These are phyloP conservation scores for Acipenser transmontanus DNA, from an alignment of 2,797 vertebrate genomes.

Conservation along the genomic window DNA sequence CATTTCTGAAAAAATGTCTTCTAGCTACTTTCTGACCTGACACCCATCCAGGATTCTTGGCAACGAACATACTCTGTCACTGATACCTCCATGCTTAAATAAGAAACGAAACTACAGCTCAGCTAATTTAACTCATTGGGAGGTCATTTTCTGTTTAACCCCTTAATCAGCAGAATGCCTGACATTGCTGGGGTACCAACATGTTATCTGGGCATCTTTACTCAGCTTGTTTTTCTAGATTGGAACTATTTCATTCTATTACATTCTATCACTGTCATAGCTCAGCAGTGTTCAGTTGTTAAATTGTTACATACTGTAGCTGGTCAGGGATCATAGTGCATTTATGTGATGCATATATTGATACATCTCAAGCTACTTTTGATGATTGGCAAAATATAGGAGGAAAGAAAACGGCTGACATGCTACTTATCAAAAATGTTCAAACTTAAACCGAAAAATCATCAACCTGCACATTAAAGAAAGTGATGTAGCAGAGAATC, in stretches of 20 bases:
- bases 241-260: constrained; percentile 22
- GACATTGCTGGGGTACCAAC: constrained; percentile 41
- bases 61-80: constrained; percentile 34
- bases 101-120: constrained; percentile 18
- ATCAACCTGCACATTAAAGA: too few species aligned
- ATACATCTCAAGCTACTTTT: too few species aligned
- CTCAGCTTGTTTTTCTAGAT: constrained; percentile 33
- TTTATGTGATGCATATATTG: constrained; percentile 19
- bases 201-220: constrained; percentile 16
- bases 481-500: too few species aligned
- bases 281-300: constrained; percentile 11
- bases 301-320: constrained; percentile 8
- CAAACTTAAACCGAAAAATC: too few species aligned
- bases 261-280: constrained; percentile 10
- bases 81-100: constrained; percentile 40
- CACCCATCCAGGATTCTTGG: constrained; percentile 39
- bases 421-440: too few species aligned
- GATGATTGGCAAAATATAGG: too few species aligned
- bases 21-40: constrained; percentile 38
- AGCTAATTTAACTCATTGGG: constrained; percentile 18
- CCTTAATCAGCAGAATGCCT: constrained; percentile 28
- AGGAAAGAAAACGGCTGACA: too few species aligned
- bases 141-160: neutral
- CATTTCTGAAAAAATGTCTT: constrained; percentile 31
- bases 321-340: constrained; percentile 24